A percentile compares a stretch with the other conserved stretches of the same genome.
Conservation (phyloP, 2,888 invertebrate species). For the Dryadula phaetusa region DNA sequence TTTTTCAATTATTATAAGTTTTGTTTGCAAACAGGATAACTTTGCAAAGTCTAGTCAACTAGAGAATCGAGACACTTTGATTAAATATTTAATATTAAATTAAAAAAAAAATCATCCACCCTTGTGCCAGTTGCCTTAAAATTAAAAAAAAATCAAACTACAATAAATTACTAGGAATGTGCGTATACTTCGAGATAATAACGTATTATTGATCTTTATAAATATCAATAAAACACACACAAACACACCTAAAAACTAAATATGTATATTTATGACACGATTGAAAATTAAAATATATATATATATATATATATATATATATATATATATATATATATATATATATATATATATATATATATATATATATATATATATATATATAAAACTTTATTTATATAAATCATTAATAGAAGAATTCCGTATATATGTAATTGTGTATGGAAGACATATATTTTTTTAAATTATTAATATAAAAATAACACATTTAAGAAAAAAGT, state of each 20-base stretch:
- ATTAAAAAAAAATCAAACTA: neutral
- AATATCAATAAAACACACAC: constrained; percentile 9
- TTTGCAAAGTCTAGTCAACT: too few relatives aligned
- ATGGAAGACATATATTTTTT: neutral
- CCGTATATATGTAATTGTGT: neutral
- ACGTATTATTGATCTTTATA: neutral
- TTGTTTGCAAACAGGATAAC: too few relatives aligned
- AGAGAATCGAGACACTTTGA: too few relatives aligned
- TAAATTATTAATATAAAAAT: neutral
- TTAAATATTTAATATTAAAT: too few relatives aligned
- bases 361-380: neutral
- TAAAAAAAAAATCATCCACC: too few relatives aligned
- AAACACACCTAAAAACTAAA: neutral
- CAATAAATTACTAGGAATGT: constrained; percentile 20
- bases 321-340: neutral
- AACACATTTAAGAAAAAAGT: neutral
- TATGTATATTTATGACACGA: neutral
- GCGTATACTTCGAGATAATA: constrained; percentile 3
- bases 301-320: neutral
- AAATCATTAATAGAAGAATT: neutral
- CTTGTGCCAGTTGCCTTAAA: neutral
- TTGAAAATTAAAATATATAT: neutral
- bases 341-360: too few relatives aligned
- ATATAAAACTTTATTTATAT: neutral
- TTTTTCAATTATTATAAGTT: too few relatives aligned